These are phyloP conservation scores for Oryzias woworae DNA, from an alignment of 2,113 vertebrate species.

Conservation along the genomic window DNA sequence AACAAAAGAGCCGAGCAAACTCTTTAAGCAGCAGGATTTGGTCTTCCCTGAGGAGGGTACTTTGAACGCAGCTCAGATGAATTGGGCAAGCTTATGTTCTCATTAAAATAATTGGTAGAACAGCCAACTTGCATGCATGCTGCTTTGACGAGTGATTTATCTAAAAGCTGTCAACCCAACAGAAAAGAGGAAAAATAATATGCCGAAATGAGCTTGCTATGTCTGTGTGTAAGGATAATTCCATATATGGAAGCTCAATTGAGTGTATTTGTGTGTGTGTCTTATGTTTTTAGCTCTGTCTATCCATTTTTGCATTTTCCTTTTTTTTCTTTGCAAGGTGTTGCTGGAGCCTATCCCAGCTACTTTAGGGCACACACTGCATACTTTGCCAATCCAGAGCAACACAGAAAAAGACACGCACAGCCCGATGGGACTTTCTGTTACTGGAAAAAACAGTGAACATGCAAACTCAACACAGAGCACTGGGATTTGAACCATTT, in stretches of 20 bases:
- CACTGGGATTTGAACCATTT: too few species aligned
- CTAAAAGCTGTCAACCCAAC: constrained; percentile 50
- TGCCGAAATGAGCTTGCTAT: constrained; percentile 6
- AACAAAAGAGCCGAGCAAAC: constrained; percentile 55
- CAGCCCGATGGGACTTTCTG: too few species aligned
- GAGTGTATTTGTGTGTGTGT: neutral
- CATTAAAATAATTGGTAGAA: constrained; percentile 68
- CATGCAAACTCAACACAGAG: too few species aligned
- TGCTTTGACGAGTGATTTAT: constrained; percentile 52
- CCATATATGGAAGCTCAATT: neutral
- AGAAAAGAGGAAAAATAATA: constrained; percentile 31
- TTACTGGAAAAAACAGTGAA: too few species aligned
- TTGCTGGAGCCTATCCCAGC: neutral
- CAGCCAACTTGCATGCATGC: constrained; percentile 47
- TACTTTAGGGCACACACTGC: too few species aligned
- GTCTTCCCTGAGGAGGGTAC: constrained; percentile 55
- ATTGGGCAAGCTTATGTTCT: constrained; percentile 66
- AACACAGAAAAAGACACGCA: too few species aligned
- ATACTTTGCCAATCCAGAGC: too few species aligned
- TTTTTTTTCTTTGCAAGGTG: too few species aligned
- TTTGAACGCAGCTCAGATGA: constrained; percentile 55
- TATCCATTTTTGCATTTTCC: neutral
- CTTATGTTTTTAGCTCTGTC: neutral
- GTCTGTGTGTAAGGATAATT: neutral
- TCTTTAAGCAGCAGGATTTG: constrained; percentile 57